Percentiles rank a stretch among this genome's conserved stretches.
Evolutionary conservation across 2,113 vertebrate species (phyloP).

Genomic region (Nansenia antarctica): DNA sequence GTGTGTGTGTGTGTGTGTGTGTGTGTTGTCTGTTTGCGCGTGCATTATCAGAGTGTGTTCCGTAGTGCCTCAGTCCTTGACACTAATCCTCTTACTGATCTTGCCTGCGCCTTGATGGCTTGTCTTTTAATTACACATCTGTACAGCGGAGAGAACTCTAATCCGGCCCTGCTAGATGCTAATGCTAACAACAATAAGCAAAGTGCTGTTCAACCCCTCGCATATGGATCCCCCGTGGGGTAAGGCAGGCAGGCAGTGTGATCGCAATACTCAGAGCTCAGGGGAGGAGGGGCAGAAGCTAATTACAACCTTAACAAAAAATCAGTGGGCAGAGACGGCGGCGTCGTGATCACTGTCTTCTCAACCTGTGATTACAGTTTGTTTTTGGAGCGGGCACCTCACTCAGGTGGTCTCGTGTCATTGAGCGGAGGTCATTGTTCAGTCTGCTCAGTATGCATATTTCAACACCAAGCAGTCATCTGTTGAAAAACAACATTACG

Average conservation of each 20-base stretch:
- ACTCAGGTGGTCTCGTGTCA: background rate
- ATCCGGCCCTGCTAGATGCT: background rate
- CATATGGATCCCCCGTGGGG: background rate
- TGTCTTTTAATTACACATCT: conserved; percentile 3
- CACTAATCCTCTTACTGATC: background rate
- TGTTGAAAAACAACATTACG: too few species aligned
- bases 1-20: background rate
- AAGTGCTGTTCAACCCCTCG: background rate
- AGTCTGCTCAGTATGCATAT: background rate
- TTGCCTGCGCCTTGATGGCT: background rate
- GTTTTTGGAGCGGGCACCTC: too few species aligned
- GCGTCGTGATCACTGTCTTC: background rate
- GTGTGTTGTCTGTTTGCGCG: background rate
- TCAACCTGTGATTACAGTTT: background rate
- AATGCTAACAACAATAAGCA: background rate
- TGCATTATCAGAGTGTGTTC: background rate
- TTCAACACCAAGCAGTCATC: background rate
- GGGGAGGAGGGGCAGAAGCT: background rate
- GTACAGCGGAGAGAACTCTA: background rate
- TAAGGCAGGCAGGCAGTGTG: background rate
- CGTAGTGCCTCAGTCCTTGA: background rate
- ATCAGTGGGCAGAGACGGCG: background rate
- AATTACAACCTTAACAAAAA: background rate
- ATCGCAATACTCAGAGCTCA: background rate
- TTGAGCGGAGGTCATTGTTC: background rate